Evolutionary conservation across 2,797 vertebrate species (phyloP).

Genomic region (Halcyon chelicuti): DNA sequence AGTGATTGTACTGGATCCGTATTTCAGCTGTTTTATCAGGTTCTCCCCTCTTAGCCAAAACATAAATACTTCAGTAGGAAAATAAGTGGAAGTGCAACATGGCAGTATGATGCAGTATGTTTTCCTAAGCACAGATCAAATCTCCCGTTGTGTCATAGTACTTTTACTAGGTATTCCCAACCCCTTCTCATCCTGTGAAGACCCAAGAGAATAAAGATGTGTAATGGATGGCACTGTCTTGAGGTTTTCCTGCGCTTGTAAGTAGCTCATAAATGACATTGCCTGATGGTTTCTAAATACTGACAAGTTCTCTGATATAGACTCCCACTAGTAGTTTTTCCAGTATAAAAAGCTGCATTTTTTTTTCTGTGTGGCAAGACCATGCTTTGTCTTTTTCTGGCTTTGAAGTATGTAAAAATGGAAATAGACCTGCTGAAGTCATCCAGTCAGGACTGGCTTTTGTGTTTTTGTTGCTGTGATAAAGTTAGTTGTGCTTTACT

Average conservation of each 20-base stretch:
- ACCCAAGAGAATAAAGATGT: neutral
- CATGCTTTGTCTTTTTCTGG: neutral
- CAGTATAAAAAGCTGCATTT: neutral
- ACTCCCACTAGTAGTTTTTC: neutral
- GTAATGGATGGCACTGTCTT: neutral
- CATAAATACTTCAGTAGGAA: neutral
- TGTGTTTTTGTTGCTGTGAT: neutral
- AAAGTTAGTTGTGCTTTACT: neutral
- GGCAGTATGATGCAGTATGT: neutral
- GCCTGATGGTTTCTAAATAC: neutral
- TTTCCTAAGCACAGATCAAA: neutral
- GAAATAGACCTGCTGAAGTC: neutral
- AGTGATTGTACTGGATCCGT: accelerated
- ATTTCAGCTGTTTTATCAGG: neutral
- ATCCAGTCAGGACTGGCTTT: neutral
- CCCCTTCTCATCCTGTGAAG: neutral
- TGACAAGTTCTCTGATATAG: neutral
- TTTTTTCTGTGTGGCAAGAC: neutral
- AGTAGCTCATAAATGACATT: neutral
- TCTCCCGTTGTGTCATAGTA: neutral
- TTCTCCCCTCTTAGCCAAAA: neutral
- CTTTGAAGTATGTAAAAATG: neutral
- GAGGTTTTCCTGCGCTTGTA: neutral
- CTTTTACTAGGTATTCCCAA: neutral
- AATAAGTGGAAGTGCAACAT: neutral